These are phyloP conservation scores for Nesoenas mayeri DNA, from an alignment of 2,113 vertebrate genomes.

Conservation along the genomic window DNA sequence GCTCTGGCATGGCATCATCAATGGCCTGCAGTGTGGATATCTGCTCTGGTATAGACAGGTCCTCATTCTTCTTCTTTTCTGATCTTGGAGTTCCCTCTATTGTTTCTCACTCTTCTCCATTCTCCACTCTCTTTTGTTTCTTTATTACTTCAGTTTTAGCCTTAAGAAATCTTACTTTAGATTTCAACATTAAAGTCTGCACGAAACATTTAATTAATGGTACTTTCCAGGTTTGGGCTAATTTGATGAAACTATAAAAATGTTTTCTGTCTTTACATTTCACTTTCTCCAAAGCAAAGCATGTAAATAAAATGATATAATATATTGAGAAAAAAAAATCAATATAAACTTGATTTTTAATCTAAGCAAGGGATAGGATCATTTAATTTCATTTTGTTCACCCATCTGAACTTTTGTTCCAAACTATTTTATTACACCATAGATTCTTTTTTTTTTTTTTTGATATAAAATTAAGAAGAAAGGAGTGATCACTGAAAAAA, in stretches of 20 bases:
- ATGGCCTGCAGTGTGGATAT: neutral
- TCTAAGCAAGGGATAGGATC: neutral
- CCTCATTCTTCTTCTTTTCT: rapidly evolving
- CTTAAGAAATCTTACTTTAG: neutral
- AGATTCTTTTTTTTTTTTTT: neutral
- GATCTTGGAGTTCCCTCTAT: neutral
- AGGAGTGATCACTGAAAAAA: neutral
- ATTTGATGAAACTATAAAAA: neutral
- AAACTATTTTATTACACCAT: neutral
- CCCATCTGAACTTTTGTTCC: neutral
- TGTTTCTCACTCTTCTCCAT: neutral
- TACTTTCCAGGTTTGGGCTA: neutral
- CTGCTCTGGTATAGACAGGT: neutral
- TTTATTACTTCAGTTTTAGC: neutral
- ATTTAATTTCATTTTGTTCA: neutral
- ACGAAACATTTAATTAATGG: neutral
- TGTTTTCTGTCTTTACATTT: neutral
- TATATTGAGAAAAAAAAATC: neutral
- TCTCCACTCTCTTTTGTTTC: neutral
- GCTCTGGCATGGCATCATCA: neutral
- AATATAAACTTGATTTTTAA: neutral
- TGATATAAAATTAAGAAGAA: neutral
- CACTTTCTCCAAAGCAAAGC: neutral
- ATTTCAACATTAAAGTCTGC: neutral
- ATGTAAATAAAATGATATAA: neutral